phyloP scores from a whole-genome alignment of 2,888 invertebrate genomes.

The Latrodectus hesperus region DNA sequence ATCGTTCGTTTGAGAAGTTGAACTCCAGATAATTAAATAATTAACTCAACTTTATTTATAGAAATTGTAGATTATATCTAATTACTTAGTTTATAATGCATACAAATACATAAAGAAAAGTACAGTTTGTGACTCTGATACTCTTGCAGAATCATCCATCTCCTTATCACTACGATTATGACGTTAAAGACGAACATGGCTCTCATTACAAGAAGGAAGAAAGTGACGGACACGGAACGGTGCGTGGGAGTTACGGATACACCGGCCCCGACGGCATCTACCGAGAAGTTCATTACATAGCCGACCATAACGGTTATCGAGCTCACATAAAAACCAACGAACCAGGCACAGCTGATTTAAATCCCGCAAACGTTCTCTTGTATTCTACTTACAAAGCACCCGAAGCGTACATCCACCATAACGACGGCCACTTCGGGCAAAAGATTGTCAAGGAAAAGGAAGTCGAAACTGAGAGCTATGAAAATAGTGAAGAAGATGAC shows the following conservation, averaged over 20 bases:
- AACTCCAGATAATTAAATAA: no score
- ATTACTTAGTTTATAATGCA: no score
- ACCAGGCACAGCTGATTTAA: conserved; percentile 7
- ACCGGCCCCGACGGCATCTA: background rate
- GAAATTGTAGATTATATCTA: no score
- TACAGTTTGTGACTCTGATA: no score
- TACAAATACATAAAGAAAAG: no score
- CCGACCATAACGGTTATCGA: conserved; percentile 14
- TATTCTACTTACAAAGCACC: background rate
- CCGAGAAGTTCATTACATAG: conserved; percentile 12
- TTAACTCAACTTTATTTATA: no score
- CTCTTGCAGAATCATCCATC: background rate
- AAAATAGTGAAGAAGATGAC: background rate
- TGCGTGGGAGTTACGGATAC: conserved; percentile 21
- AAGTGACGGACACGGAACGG: conserved; percentile 16
- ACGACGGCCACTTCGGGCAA: background rate
- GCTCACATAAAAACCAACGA: conserved; percentile 19
- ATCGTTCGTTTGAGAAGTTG: no score
- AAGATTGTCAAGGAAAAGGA: background rate
- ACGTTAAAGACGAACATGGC: conserved; percentile 14
- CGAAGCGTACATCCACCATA: background rate
- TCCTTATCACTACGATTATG: conserved; percentile 35
- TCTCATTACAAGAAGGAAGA: conserved; percentile 19
- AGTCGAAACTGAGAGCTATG: background rate
- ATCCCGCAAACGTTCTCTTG: background rate